phyloP scores from a whole-genome alignment of 2,113 vertebrate species.

The Sinocyclocheilus maitianheensis region DNA sequence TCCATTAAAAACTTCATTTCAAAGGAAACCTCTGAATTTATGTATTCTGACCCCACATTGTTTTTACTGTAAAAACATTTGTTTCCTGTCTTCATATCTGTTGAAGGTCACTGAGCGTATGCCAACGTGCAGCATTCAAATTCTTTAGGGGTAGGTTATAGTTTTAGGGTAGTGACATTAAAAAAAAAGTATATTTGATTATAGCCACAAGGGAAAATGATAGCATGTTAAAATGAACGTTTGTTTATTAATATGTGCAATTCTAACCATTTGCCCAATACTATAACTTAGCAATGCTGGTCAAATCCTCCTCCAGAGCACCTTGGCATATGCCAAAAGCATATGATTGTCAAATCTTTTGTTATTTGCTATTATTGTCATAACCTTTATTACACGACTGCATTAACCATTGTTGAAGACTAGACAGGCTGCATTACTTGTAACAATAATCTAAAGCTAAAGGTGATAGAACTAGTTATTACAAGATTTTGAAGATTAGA shows the following conservation, averaged over 20 bases:
- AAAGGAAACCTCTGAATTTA: background rate
- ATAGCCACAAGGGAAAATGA: background rate
- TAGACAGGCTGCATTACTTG: background rate
- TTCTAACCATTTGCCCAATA: background rate
- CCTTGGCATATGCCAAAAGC: background rate
- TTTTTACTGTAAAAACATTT: slow-evolving; percentile 5
- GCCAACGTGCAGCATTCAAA: background rate
- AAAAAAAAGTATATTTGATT: slow-evolving; percentile 11
- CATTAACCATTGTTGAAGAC: background rate
- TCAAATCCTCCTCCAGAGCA: background rate
- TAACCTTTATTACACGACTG: background rate
- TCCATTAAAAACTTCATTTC: background rate
- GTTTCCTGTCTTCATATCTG: slow-evolving; percentile 19
- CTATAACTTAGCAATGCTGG: too few species aligned
- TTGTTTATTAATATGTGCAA: background rate
- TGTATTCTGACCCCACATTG: slow-evolving; percentile 13
- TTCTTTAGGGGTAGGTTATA: background rate
- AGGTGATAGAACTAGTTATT: background rate
- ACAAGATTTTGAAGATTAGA: background rate
- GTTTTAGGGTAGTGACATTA: background rate
- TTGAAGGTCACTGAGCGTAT: slow-evolving; percentile 6
- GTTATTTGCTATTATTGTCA: background rate
- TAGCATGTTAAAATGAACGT: background rate
- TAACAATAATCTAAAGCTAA: background rate
- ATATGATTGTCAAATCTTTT: background rate